Evolutionary conservation across 2,797 vertebrate species (phyloP).

Genomic region (Cyprinodon diabolis): DNA sequence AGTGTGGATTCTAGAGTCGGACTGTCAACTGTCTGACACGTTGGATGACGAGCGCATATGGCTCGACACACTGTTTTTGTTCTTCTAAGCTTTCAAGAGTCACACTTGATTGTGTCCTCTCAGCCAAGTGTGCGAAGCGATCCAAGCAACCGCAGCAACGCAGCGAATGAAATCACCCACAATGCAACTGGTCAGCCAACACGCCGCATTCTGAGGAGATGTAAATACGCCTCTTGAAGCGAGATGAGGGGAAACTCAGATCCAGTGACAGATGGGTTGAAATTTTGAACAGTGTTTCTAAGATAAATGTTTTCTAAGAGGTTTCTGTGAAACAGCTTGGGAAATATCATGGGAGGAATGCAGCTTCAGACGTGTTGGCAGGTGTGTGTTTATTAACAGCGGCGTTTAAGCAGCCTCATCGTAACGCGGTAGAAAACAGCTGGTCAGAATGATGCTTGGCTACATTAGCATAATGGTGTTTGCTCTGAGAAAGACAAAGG

Average conservation of each 20-base stretch:
- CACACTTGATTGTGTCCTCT: slow-evolving; percentile 16
- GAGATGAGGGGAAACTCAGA: slow-evolving; percentile 2
- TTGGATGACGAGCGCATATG: slow-evolving; percentile 13
- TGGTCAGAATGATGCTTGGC: slow-evolving; percentile 7
- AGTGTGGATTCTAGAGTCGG: slow-evolving; percentile 1
- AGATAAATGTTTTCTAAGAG: slow-evolving; percentile 3
- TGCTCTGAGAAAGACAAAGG: neutral
- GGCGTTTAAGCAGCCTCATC: slow-evolving; percentile 5
- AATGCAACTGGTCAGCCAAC: slow-evolving; percentile 10
- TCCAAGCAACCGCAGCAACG: slow-evolving; percentile 8
- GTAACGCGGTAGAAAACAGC: slow-evolving; percentile 5
- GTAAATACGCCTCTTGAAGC: slow-evolving; percentile 9
- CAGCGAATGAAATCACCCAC: neutral
- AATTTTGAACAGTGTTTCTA: slow-evolving; percentile 4
- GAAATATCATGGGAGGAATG: slow-evolving; percentile 8
- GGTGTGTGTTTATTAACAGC: slow-evolving; percentile 14
- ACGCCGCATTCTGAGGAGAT: slow-evolving; percentile 1
- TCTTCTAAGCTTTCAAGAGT: slow-evolving; percentile 8
- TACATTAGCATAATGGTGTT: slow-evolving; percentile 6
- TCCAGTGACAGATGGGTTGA: slow-evolving; percentile 8
- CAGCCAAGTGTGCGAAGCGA: slow-evolving; percentile 16
- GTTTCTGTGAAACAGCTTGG: slow-evolving; percentile 3
- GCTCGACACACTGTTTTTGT: slow-evolving; percentile 7
- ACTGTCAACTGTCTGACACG: slow-evolving; percentile 10
- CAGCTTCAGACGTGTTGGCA: neutral